Conservation (phyloP, 35 echinoderm and acorn worm genomes). For the Ophioderma brevispina region DNA sequence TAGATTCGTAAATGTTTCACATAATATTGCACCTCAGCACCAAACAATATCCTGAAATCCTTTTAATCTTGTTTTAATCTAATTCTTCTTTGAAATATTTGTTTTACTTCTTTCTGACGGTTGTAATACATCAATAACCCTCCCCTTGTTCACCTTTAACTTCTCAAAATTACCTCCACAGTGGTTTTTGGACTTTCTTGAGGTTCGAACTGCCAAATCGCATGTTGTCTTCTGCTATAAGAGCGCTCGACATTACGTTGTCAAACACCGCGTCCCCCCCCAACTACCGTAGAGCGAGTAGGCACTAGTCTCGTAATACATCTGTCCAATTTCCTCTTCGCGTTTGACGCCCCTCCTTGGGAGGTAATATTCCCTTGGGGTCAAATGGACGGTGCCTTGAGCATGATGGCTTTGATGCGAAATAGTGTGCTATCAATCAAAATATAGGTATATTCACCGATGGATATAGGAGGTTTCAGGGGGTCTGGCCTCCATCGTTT, state of each 20-base stretch:
- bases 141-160: no score
- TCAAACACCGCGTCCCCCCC: slow-evolving; percentile 80
- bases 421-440: no score
- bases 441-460: no score
- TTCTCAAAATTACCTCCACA: background rate
- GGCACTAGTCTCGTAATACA: slow-evolving; percentile 92
- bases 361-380: slow-evolving; percentile 86
- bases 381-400: slow-evolving; percentile 88
- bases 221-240: slow-evolving; percentile 88
- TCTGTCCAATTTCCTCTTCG: slow-evolving; percentile 80
- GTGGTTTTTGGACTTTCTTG: slow-evolving; percentile 60
- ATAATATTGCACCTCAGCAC: no score
- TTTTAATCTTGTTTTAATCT: no score
- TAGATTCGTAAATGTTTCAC: no score
- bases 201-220: slow-evolving; percentile 96
- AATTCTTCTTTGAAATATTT: background rate
- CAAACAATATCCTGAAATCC: background rate
- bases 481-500: no score
- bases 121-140: no score
- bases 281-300: slow-evolving; percentile 91
- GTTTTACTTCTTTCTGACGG: background rate
- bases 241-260: slow-evolving; percentile 77
- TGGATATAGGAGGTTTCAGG: no score
- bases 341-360: slow-evolving; percentile 74
- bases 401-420: no score